Conservation (phyloP, 2,113 vertebrate species). For the Dendropsophus ebraccatus region DNA sequence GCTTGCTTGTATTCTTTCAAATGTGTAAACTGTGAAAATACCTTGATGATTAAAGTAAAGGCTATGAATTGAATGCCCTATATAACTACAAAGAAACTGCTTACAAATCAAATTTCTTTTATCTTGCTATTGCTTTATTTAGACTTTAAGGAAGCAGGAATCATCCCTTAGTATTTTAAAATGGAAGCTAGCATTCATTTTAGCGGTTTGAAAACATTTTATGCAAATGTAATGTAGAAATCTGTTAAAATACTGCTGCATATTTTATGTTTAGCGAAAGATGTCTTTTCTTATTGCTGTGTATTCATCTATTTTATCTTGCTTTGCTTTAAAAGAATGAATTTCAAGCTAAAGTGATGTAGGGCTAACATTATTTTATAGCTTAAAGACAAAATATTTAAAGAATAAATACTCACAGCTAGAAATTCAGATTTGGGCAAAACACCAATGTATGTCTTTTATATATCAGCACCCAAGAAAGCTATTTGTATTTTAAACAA, state of each 20-base stretch:
- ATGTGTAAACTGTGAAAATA: slow-evolving; percentile 49
- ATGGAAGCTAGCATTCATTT: slow-evolving; percentile 34
- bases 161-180: slow-evolving; percentile 28
- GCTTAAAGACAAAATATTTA: background rate
- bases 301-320: background rate
- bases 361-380: background rate
- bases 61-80: slow-evolving; percentile 52
- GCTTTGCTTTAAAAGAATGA: background rate
- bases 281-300: background rate
- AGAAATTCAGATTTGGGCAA: background rate
- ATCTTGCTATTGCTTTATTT: slow-evolving; percentile 51
- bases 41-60: slow-evolving; percentile 50
- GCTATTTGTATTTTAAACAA: background rate
- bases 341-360: background rate
- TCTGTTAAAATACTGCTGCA: slow-evolving; percentile 4
- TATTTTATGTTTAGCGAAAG: slow-evolving; percentile 11
- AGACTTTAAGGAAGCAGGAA: slow-evolving; percentile 29
- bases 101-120: slow-evolving; percentile 52
- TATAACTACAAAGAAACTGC: slow-evolving; percentile 52
- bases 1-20: slow-evolving; percentile 38
- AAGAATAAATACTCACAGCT: background rate
- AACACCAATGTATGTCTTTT: background rate
- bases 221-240: slow-evolving; percentile 33
- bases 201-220: slow-evolving; percentile 40
- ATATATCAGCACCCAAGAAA: no score